Evolutionary conservation across 2,888 invertebrate species (phyloP), one percentile per base, ranked within the genome.

Genomic region (Lysandra bellargus): DNA sequence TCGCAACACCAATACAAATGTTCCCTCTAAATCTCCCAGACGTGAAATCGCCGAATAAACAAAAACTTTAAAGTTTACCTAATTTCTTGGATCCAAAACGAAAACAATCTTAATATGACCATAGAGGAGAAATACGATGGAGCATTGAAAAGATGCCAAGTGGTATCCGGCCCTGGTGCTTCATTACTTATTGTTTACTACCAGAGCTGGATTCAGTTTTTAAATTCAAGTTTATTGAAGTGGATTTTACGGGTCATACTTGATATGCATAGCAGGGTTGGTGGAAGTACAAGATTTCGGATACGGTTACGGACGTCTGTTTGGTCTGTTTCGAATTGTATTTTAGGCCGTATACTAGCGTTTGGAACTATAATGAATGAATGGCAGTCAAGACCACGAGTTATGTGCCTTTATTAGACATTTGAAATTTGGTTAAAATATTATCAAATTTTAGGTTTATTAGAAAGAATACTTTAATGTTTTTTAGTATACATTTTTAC

Each of bases 101-200:
- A 75, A 79, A 79, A 79, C 74, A 79, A 75, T 60, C 73, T 79
- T 79, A 79, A 79, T 74, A 74, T 60, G 23, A 49, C 60, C 79
- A 79, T 74, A 60, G 37, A 53, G 57, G 74, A 79, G 73, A 79
- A 74, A 79, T 79, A 79, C 60, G 69, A 74, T 17, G 37, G 33
- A 14, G 74, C 57, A 79, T 79, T 79, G 79, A 79, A 74, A 60
- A 53, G 79, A 44, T 79, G 79, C 79, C 79, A 79, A 79, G 74
- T 74, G 74, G 79, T 57, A 79, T 79, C 74, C 78, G 64, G 33
- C 30, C 73, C 74, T 37, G 57, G 57, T 40, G 60, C 37, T 60
- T 74, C 74, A 79, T 79, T 79, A 78, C 72, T 78, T 78, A 73
- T 78, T 78, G 61, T 78, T 78, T 72, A 57, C 72, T 74, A 74